Conservation (phyloP, 2,888 invertebrate species). For the Dynastes maya region DNA sequence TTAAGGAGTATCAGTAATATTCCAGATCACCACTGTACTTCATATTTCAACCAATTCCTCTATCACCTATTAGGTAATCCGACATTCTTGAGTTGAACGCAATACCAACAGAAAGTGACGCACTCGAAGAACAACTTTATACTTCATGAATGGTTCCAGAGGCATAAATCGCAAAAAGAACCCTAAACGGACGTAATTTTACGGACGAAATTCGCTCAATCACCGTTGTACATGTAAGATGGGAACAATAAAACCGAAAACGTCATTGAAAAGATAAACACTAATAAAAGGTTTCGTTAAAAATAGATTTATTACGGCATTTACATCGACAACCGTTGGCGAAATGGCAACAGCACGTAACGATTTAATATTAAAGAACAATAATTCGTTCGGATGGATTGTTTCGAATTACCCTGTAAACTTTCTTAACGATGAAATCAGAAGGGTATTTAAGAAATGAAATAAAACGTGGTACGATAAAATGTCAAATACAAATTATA, state of each 20-base stretch:
- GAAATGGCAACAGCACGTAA: neutral
- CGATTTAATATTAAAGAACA: no score
- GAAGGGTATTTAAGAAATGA: no score
- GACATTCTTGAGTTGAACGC: no score
- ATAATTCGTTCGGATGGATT: no score
- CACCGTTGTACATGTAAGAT: neutral
- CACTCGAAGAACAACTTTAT: slow-evolving; percentile 1
- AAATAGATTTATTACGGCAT: slow-evolving; percentile 40
- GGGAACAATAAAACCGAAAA: slow-evolving; percentile 38
- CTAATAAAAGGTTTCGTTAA: slow-evolving; percentile 36
- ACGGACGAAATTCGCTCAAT: neutral
- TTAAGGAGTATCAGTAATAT: no score
- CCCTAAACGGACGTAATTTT: neutral
- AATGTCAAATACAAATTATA: no score
- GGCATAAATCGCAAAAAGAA: neutral
- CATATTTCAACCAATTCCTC: no score
- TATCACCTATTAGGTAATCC: no score
- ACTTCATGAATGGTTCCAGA: slow-evolving; percentile 1
- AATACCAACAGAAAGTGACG: neutral
- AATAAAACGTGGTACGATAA: no score
- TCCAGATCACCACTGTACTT: no score
- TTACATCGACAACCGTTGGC: neutral
- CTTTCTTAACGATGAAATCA: no score
- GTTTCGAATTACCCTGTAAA: no score
- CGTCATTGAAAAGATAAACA: slow-evolving; percentile 43